Evolutionary conservation across 2,113 vertebrate species (phyloP).

Genomic region (Narcine bancroftii): DNA sequence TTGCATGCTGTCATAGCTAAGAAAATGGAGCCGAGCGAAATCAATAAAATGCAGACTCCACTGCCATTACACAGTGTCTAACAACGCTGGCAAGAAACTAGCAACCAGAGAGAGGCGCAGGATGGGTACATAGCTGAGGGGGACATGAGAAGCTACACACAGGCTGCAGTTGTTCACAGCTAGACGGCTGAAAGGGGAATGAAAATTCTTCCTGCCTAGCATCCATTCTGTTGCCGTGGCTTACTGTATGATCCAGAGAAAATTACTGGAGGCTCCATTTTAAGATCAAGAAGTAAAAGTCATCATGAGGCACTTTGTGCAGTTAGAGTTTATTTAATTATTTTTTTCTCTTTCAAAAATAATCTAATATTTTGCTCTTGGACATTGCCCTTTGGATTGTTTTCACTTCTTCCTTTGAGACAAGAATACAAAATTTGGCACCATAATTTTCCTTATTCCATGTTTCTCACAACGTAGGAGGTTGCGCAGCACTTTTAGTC

Average conservation of each 20-base stretch:
- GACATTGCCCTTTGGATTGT: not conserved
- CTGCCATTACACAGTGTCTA: not conserved
- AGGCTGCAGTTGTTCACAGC: slow-evolving; percentile 1
- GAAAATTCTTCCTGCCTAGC: not conserved
- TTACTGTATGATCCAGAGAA: not conserved
- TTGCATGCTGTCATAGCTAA: not conserved
- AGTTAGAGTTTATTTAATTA: not conserved
- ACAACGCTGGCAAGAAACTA: not conserved
- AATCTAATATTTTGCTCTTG: not conserved
- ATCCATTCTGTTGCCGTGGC: not conserved
- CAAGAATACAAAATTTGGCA: not conserved
- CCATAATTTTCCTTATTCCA: too few species aligned
- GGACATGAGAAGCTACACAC: not conserved
- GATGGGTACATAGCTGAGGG: not conserved
- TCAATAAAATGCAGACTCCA: not conserved
- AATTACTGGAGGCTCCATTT: too few species aligned
- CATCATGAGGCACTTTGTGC: not conserved
- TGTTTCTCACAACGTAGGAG: too few species aligned
- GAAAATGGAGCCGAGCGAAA: not conserved
- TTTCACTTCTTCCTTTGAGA: not conserved
- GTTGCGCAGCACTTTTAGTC: not conserved
- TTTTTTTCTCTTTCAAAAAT: not conserved
- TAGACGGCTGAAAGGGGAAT: not conserved
- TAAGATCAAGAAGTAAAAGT: too few species aligned
- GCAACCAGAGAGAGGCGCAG: not conserved